Evolutionary conservation across 1,140 invertebrate species (phyloP).

Genomic region (Drosophila gunungcola): DNA sequence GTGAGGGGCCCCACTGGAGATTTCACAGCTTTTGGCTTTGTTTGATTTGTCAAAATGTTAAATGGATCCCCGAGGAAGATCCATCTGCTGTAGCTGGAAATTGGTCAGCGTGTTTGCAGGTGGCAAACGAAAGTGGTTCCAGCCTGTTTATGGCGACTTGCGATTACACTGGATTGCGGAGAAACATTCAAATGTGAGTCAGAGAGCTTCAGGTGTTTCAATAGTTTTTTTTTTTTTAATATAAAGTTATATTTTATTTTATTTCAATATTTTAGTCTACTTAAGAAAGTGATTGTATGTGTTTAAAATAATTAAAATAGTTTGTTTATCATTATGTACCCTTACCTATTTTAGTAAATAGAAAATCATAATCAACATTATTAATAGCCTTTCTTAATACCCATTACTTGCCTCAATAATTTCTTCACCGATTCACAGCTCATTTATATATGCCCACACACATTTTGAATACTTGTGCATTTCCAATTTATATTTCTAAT

Average conservation of each 20-base stretch:
- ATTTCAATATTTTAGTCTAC: too few species aligned
- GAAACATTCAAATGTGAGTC: not conserved
- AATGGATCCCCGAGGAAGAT: slow-evolving; percentile 44
- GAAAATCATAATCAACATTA: not conserved
- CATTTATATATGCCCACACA: slow-evolving; percentile 40
- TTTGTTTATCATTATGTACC: too few species aligned
- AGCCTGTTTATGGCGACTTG: slow-evolving; percentile 8
- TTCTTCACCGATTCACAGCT: slow-evolving; percentile 1
- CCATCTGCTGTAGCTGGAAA: slow-evolving; percentile 25
- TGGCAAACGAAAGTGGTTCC: slow-evolving; percentile 43
- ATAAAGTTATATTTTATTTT: too few species aligned
- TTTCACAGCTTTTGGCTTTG: slow-evolving; percentile 54
- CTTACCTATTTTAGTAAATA: too few species aligned
- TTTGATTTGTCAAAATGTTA: slow-evolving; percentile 59
- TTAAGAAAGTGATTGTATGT: too few species aligned
- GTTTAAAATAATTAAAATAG: too few species aligned
- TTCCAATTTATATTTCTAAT: slow-evolving; percentile 26
- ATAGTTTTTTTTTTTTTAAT: too few species aligned
- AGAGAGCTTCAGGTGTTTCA: not conserved
- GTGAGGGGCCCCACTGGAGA: slow-evolving; percentile 30
- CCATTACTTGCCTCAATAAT: not conserved
- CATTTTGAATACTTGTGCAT: slow-evolving; percentile 37
- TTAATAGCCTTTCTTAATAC: too few species aligned
- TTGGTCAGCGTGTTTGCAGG: slow-evolving; percentile 28
- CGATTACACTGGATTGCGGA: not conserved